Evolutionary conservation across 1,140 invertebrate species (phyloP).

Genomic region (Plectrocnemia conspersa): DNA sequence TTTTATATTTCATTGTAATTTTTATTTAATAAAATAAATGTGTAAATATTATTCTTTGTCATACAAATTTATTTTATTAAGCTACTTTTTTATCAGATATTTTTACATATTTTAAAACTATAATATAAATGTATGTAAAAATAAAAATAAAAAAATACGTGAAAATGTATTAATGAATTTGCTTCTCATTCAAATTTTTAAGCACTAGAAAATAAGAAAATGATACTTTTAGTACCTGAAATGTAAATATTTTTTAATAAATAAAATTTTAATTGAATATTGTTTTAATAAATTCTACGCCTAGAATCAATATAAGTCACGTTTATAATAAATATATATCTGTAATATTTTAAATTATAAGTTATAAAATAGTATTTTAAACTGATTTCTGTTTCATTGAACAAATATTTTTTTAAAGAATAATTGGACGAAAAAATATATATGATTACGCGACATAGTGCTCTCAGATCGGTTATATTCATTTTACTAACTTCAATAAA

Average conservation of each 20-base stretch:
- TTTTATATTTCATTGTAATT: no score
- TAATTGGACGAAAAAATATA: no score
- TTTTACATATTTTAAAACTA: conserved; percentile 1
- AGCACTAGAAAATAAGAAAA: conserved; percentile 32
- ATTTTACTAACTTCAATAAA: no score
- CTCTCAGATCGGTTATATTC: no score
- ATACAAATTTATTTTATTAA: not conserved
- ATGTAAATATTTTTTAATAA: conserved; percentile 13
- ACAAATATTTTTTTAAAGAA: no score
- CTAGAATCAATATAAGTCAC: no score
- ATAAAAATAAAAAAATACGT: not conserved
- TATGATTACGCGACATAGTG: no score
- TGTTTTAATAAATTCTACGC: no score
- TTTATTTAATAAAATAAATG: not conserved
- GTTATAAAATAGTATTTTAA: not conserved
- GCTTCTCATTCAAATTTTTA: conserved; percentile 23
- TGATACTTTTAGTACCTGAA: conserved; percentile 31
- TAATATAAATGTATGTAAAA: not conserved
- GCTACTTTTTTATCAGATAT: not conserved
- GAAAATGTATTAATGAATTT: not conserved
- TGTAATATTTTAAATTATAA: no score
- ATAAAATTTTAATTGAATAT: no score
- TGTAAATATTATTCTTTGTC: not conserved
- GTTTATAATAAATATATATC: no score
- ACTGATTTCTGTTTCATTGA: not conserved